These are phyloP conservation scores for Dolomedes plantarius DNA, from an alignment of 2,888 invertebrate genomes.

Conservation along the genomic window DNA sequence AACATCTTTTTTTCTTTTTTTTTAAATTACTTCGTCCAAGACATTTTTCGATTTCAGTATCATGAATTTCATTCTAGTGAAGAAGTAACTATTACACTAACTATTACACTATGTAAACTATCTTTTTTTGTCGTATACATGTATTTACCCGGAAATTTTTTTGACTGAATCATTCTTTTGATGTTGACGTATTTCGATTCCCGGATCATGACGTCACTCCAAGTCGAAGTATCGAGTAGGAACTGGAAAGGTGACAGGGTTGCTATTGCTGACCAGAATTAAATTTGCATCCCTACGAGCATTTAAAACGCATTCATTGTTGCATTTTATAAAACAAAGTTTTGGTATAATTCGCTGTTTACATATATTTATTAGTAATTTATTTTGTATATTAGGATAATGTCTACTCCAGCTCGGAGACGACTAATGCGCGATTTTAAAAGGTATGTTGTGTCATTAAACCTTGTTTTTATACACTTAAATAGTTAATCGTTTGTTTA, in stretches of 20 bases:
- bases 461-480: not conserved
- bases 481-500: conserved; percentile 4
- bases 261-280: conserved; percentile 44
- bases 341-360: conserved; percentile 28
- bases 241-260: conserved; percentile 70
- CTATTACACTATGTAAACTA: too few relatives aligned
- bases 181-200: conserved; percentile 71
- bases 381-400: conserved; percentile 38
- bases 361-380: conserved; percentile 6
- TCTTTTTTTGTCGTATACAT: too few relatives aligned
- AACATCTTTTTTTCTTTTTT: too few relatives aligned
- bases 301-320: not conserved
- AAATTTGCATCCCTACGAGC: conserved; percentile 25
- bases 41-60: too few relatives aligned
- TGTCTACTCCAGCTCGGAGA: conserved; percentile 74
- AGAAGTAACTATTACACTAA: too few relatives aligned
- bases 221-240: conserved; percentile 67
- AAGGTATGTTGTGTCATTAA: conserved; percentile 60
- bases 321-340: conserved; percentile 1
- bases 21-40: too few relatives aligned
- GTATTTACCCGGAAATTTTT: too few relatives aligned
- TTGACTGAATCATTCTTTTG: conserved; percentile 59
- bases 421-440: conserved; percentile 74
- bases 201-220: conserved; percentile 69
- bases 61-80: too few relatives aligned